Evolutionary conservation across 2,797 vertebrate species (phyloP).

Genomic region (Cheracebus regulus): DNA sequence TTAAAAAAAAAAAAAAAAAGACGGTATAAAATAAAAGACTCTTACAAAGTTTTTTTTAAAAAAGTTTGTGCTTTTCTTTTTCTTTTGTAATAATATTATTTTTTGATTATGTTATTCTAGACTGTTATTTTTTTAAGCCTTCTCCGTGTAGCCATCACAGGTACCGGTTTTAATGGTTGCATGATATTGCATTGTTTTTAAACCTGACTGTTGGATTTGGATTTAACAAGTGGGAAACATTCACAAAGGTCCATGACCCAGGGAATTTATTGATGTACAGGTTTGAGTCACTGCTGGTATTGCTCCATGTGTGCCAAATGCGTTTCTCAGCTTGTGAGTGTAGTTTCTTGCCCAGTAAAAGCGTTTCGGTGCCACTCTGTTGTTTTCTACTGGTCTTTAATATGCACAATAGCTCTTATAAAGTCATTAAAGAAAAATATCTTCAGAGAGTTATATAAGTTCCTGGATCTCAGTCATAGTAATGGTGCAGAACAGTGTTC

Average conservation of each 20-base stretch:
- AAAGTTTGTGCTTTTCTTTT: not conserved
- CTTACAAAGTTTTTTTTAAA: not conserved
- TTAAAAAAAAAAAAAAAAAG: too few species aligned
- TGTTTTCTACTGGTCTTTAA: not conserved
- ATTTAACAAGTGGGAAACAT: not conserved
- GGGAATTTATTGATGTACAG: not conserved
- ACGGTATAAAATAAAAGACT: not conserved
- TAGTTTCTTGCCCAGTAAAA: not conserved
- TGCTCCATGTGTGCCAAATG: too few species aligned
- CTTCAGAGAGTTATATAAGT: not conserved
- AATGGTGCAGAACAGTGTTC: not conserved
- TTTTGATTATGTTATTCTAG: not conserved
- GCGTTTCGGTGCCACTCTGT: fast-evolving
- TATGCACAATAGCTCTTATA: not conserved
- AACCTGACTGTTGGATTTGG: not conserved
- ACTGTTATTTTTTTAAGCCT: not conserved
- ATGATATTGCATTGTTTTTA: not conserved
- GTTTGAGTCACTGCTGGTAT: not conserved
- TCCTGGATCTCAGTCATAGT: not conserved
- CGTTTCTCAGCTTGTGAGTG: not conserved
- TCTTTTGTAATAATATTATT: not conserved
- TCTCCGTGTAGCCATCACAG: not conserved
- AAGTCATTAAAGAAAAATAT: not conserved
- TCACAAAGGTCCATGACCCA: not conserved
- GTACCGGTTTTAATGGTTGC: not conserved